Evolutionary conservation across 2,888 invertebrate genomes (phyloP), one percentile per base, ranked within the genome.

Genomic region (Exocentrus adspersus): DNA sequence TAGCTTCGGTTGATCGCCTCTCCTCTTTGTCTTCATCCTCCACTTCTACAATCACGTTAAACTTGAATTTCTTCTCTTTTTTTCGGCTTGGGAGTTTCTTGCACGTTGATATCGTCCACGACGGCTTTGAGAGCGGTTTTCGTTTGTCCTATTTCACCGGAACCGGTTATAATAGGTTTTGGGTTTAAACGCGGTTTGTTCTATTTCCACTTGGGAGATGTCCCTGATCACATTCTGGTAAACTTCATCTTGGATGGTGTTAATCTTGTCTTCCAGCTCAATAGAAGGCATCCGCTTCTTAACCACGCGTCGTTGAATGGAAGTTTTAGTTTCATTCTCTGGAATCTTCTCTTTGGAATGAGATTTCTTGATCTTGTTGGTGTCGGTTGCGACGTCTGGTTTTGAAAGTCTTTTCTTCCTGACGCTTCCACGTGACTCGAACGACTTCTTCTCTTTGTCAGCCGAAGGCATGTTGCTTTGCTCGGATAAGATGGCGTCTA

Each of bases 61-160:
- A 79, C 62, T 79, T 80, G 30, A 81, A 79, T 64, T 79, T 81
- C 51, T 79, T 80, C 6, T 73, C 70, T 19, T 72, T 75, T n/a
- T 57, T 78, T 75, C 20, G 68, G 71, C 56, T 73, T 76, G 81
- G 80, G 83, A 51, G 84, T 85, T 81, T 89, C 89, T 78, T 89
- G 88, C 12, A 90, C 87, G 20, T 84, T 84, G 4, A 87, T 81
- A 73, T 88, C 85, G 75, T 87, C 87, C 30, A 88, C 81, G 56
- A 84, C 81, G 67, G 86, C 86, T 79, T 87, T 88, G 21, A 87
- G 78, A 6, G 84, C 83, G 68, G 82, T 84, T 16, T 63, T 67
- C 1, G 65, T 53, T 12, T 84, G 78, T 52, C 84, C 84, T 43
- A 88, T 77, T 73, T 87, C 67, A 12, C 65, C 73, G 0, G 85